Evolutionary conservation across 1,140 invertebrate species (phyloP).

Genomic region (Drosophila setifemur): DNA sequence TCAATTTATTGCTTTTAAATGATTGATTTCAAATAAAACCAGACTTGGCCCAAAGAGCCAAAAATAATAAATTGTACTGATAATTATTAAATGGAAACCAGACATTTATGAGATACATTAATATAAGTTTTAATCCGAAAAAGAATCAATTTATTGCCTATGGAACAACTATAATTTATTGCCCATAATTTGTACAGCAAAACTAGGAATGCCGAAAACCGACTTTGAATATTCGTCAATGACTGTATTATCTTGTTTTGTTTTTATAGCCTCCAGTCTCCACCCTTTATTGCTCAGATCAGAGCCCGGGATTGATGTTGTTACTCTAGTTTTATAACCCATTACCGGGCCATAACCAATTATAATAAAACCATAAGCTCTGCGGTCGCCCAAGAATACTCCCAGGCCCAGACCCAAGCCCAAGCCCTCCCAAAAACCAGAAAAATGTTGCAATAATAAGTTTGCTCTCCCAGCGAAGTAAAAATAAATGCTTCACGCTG

Average conservation of each 20-base stretch:
- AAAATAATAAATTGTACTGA: too few species aligned
- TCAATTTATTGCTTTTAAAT: too few species aligned
- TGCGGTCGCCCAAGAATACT: not conserved
- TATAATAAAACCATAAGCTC: constrained; percentile 18
- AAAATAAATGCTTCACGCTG: constrained; percentile 52
- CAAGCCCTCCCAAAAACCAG: constrained; percentile 16
- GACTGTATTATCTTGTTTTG: not conserved
- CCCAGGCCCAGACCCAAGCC: not conserved
- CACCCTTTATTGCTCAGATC: constrained; percentile 15
- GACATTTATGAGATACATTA: too few species aligned
- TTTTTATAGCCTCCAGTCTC: not conserved
- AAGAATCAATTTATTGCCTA: not conserved
- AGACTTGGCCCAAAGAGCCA: too few species aligned
- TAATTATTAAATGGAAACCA: too few species aligned
- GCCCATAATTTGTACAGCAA: not conserved
- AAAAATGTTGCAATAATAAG: constrained; percentile 49
- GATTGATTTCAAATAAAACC: too few species aligned
- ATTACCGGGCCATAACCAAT: constrained; percentile 21
- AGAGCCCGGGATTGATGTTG: constrained; percentile 24
- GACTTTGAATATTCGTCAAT: not conserved
- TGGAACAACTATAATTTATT: not conserved
- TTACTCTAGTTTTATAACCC: constrained; percentile 39
- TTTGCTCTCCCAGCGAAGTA: constrained; percentile 33
- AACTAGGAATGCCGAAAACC: not conserved
- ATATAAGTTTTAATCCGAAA: too few species aligned